phyloP scores from a whole-genome alignment of 2,113 vertebrate species.

The Zosterops lateralis region DNA sequence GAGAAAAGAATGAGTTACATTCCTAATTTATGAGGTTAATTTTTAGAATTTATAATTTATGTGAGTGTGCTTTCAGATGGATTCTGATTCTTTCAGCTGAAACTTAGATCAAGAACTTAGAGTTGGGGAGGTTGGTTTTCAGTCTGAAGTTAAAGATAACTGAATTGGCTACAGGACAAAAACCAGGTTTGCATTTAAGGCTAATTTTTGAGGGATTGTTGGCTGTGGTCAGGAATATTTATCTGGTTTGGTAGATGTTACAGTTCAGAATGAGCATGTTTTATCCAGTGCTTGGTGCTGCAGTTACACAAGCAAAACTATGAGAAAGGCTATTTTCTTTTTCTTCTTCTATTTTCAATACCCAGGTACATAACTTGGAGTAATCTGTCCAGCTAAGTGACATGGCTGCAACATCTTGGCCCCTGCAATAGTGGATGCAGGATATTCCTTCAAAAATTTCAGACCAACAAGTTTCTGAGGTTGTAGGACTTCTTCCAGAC shows the following conservation, averaged over 20 bases:
- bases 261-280: not conserved
- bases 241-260: not conserved
- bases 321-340: not conserved
- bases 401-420: not conserved
- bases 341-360: rapidly evolving
- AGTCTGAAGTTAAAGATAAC: not conserved
- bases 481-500: not conserved
- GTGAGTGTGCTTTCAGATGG: not conserved
- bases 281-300: not conserved
- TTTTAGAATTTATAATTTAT: not conserved
- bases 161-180: not conserved
- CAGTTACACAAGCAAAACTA: not conserved
- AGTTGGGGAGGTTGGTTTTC: not conserved
- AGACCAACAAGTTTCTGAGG: rapidly evolving
- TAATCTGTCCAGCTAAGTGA: not conserved
- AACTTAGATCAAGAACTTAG: not conserved
- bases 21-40: not conserved
- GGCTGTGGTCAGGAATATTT: not conserved
- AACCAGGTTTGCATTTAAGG: not conserved
- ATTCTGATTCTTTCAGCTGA: not conserved
- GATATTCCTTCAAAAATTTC: not conserved
- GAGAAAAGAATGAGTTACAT: not conserved
- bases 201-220: not conserved
- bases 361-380: not conserved
- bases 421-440: not conserved